Conservation (phyloP, 2,888 invertebrate species). For the Acleris laterana region DNA sequence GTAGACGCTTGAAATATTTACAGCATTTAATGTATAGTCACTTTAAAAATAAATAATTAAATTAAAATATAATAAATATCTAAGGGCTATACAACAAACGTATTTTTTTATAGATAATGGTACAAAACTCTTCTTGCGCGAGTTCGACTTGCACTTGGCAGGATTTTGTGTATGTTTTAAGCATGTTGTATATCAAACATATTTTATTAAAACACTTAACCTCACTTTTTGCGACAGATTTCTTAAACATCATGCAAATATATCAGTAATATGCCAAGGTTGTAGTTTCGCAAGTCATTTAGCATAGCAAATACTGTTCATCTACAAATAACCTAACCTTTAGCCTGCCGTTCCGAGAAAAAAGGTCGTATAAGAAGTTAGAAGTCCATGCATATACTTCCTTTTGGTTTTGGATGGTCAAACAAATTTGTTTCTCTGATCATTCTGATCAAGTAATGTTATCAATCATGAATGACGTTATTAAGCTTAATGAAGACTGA, state of each 20-base stretch:
- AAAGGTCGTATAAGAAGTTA: too few species aligned
- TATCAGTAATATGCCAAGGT: conserved; percentile 15
- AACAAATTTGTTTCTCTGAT: conserved; percentile 25
- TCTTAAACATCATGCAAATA: conserved; percentile 6
- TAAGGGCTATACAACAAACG: too few species aligned
- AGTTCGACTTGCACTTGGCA: too few species aligned
- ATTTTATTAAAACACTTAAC: background rate
- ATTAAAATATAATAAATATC: too few species aligned
- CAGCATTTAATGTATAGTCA: too few species aligned
- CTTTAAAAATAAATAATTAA: too few species aligned
- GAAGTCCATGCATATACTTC: too few species aligned
- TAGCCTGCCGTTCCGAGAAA: background rate
- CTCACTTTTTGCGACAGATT: conserved; percentile 11
- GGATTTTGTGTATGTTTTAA: too few species aligned
- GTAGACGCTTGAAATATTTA: too few species aligned
- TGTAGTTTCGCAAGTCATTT: conserved; percentile 2
- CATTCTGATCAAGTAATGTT: conserved; percentile 1
- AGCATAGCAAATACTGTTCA: conserved; percentile 8
- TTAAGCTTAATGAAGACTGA: conserved; percentile 11
- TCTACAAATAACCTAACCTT: conserved; percentile 21
- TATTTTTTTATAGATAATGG: too few species aligned
- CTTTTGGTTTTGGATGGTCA: background rate
- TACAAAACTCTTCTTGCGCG: too few species aligned
- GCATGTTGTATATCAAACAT: background rate
- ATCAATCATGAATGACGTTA: conserved; percentile 25